phyloP scores from a whole-genome alignment of 2,113 vertebrate genomes.

The Speoplatyrhinus poulsoni region DNA sequence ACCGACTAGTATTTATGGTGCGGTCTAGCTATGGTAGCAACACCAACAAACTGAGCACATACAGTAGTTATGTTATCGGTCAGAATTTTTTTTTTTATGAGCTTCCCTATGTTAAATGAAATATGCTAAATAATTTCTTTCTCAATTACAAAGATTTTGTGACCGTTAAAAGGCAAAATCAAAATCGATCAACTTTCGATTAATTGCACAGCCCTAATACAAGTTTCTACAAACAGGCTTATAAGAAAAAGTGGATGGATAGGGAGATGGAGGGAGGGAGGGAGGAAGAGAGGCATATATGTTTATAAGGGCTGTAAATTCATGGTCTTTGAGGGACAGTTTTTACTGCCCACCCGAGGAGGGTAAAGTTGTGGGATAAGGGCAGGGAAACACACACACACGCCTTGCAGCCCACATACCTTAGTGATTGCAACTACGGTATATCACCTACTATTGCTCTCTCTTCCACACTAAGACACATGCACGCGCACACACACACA shows the following conservation, averaged over 20 bases:
- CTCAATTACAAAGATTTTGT: too few relatives aligned
- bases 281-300: constrained; percentile 8
- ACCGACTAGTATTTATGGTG: too few relatives aligned
- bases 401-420: background rate
- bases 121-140: too few relatives aligned
- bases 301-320: constrained; percentile 67
- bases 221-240: constrained; percentile 52
- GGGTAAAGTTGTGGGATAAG: background rate
- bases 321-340: constrained; percentile 39
- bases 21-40: too few relatives aligned
- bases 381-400: constrained; percentile 5
- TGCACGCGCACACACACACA: constrained; percentile 20
- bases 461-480: background rate
- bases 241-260: constrained; percentile 33
- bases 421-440: too few relatives aligned
- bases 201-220: background rate
- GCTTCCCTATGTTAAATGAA: too few relatives aligned
- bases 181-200: too few relatives aligned
- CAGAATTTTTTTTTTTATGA: too few relatives aligned
- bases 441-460: background rate
- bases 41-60: too few relatives aligned
- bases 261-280: constrained; percentile 1
- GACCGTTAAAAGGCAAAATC: too few relatives aligned
- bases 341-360: constrained; percentile 50
- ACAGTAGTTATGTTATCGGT: too few relatives aligned